Conservation (phyloP, 2,888 invertebrate genomes). For the Margaritifera margaritifera region DNA sequence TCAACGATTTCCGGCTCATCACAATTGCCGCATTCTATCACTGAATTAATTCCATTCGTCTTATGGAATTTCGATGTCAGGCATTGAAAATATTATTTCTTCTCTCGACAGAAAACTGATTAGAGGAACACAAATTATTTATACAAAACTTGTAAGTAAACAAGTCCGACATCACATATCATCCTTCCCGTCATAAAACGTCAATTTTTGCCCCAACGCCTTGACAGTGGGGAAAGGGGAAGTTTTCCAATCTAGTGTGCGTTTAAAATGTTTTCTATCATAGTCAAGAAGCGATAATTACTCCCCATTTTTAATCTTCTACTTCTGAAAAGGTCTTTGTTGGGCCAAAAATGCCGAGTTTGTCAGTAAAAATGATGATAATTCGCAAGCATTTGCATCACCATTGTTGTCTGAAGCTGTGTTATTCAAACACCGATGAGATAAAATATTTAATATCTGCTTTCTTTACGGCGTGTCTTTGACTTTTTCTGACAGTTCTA, state of each 20-base stretch:
- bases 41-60: too few relatives aligned
- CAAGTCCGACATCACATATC: slow-evolving; percentile 30
- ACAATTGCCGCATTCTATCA: too few relatives aligned
- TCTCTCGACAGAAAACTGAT: slow-evolving; percentile 28
- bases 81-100: too few relatives aligned
- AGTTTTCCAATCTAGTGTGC: slow-evolving; percentile 31
- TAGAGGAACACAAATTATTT: slow-evolving; percentile 36
- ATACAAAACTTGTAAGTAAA: slow-evolving; percentile 35
- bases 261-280: slow-evolving; percentile 13
- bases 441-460: too few relatives aligned
- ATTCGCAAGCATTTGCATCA: too few relatives aligned
- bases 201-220: slow-evolving; percentile 30
- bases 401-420: too few relatives aligned
- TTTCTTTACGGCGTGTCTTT: too few relatives aligned
- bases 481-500: too few relatives aligned
- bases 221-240: slow-evolving; percentile 31
- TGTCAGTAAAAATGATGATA: slow-evolving; percentile 11
- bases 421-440: too few relatives aligned
- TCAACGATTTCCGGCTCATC: too few relatives aligned
- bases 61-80: too few relatives aligned
- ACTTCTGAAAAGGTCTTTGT: slow-evolving; percentile 33
- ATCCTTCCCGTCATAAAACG: slow-evolving; percentile 36
- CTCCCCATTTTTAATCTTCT: slow-evolving; percentile 35
- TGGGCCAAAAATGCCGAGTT: slow-evolving; percentile 24
- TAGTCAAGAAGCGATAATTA: slow-evolving; percentile 19